phyloP scores from a whole-genome alignment of 2,797 vertebrate genomes.

The Manis crassicaudata region DNA sequence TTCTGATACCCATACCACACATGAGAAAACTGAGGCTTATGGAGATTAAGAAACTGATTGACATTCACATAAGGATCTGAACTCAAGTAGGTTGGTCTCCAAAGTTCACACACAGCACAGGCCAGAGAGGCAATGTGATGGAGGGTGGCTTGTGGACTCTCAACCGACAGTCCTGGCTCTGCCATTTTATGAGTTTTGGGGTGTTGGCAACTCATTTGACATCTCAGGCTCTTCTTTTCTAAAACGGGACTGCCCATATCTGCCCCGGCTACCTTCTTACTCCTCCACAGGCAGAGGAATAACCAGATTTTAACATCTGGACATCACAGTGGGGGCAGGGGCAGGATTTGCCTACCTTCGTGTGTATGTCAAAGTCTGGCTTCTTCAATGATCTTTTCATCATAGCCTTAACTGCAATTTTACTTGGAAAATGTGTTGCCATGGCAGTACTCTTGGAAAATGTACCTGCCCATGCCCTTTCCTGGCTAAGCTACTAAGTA shows the following conservation, averaged over 20 bases:
- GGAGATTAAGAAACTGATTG: background rate
- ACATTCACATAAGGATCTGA: background rate
- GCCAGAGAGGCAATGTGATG: background rate
- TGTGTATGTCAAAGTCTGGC: background rate
- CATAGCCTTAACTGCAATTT: background rate
- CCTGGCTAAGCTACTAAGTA: background rate
- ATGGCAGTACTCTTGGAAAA: background rate
- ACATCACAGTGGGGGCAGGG: background rate
- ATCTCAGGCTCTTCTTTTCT: background rate
- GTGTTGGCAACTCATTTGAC: background rate
- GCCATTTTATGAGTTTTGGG: background rate
- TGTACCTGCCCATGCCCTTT: background rate
- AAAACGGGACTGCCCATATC: background rate
- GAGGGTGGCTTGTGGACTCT: background rate
- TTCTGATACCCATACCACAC: background rate
- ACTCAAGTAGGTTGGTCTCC: background rate
- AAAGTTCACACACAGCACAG: background rate
- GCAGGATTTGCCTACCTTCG: background rate
- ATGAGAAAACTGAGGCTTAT: background rate
- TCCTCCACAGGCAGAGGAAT: background rate
- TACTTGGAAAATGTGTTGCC: background rate
- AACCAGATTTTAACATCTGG: background rate
- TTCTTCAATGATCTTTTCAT: background rate
- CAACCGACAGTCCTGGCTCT: background rate
- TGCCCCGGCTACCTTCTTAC: background rate